phyloP scores from a whole-genome alignment of 2,797 vertebrate species.

The Phoebastria nigripes region DNA sequence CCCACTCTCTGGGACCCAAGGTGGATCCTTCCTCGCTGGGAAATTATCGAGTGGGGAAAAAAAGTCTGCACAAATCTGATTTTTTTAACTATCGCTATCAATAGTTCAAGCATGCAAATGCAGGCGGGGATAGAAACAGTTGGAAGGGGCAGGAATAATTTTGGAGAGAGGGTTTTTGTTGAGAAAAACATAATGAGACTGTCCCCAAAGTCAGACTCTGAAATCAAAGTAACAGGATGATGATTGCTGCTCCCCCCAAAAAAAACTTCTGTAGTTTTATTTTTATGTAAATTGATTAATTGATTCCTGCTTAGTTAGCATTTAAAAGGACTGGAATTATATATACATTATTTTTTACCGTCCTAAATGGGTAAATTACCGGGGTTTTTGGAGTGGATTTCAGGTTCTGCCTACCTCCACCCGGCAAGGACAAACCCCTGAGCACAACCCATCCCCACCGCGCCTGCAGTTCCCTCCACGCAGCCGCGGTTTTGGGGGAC shows the following conservation, averaged over 20 bases:
- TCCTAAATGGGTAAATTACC: background rate
- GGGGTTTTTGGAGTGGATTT: fast-evolving
- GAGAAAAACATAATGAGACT: background rate
- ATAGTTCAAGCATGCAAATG: background rate
- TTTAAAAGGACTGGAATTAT: background rate
- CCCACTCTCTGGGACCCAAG: background rate
- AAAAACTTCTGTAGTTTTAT: fast-evolving
- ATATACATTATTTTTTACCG: background rate
- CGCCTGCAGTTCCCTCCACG: fast-evolving
- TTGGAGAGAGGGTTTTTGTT: background rate
- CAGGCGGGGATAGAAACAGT: fast-evolving
- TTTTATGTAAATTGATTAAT: background rate
- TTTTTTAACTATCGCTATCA: background rate
- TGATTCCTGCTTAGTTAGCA: background rate
- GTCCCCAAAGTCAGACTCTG: background rate
- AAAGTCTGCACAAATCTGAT: background rate
- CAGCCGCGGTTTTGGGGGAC: background rate
- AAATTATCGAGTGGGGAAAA: fast-evolving
- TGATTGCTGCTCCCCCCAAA: background rate
- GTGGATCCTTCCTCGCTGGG: background rate
- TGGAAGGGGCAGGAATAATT: background rate
- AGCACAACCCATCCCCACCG: fast-evolving
- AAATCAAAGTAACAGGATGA: background rate
- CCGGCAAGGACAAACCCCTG: background rate
- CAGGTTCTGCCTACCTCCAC: background rate